Percentiles rank a stretch among this genome's conserved stretches.
Evolutionary conservation across 2,888 invertebrate species (phyloP).

Genomic region (Athalia circularis): DNA sequence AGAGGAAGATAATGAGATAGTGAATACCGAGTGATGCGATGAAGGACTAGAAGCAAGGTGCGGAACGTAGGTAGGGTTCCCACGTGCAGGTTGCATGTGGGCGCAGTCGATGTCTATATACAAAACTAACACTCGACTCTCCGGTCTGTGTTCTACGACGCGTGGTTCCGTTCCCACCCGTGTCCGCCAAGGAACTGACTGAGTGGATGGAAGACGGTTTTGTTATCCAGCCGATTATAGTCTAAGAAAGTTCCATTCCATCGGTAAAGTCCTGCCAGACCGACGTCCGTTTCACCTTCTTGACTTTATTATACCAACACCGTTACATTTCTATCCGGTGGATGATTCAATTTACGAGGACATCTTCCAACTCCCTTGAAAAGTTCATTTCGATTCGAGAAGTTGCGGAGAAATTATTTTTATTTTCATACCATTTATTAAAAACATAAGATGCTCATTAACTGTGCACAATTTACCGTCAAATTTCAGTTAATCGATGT

Average conservation of each 20-base stretch:
- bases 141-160: conserved; percentile 65
- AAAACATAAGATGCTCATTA: too few species aligned
- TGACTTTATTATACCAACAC: too few species aligned
- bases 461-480: background rate
- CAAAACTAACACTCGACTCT: conserved; percentile 30
- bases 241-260: background rate
- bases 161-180: conserved; percentile 68
- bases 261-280: too few species aligned
- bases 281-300: too few species aligned
- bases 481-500: background rate
- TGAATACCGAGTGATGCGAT: background rate
- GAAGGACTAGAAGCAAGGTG: background rate
- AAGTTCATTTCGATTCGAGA: background rate
- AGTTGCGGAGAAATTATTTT: too few species aligned
- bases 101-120: conserved; percentile 3
- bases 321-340: background rate
- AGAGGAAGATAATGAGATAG: background rate
- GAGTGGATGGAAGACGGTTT: background rate
- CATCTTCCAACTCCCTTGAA: background rate
- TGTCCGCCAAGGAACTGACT: conserved; percentile 39
- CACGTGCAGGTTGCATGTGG: conserved; percentile 38
- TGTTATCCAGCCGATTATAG: background rate
- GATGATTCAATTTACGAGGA: background rate
- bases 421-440: too few species aligned
- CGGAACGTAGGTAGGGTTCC: conserved; percentile 37